A percentile compares a stretch with the other conserved stretches of the same genome.
These are phyloP conservation scores for Cryptus viduatorius DNA, from an alignment of 2,888 invertebrate species.

Conservation along the genomic window DNA sequence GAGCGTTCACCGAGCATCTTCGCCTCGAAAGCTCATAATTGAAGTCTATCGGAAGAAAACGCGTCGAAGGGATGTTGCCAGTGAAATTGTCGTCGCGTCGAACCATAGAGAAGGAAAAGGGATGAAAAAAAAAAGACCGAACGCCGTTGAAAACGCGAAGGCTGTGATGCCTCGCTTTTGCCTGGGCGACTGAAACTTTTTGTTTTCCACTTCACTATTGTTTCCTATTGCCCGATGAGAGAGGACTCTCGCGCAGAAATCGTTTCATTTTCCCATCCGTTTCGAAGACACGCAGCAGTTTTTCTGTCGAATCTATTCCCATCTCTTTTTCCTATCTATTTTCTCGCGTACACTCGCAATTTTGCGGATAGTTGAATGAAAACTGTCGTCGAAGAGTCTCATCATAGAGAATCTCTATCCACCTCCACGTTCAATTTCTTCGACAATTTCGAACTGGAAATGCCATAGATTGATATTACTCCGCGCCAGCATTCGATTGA, in stretches of 20 bases:
- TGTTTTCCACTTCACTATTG: conserved; percentile 83
- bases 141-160: conserved; percentile 52
- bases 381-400: conserved; percentile 71
- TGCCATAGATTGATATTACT: conserved; percentile 67
- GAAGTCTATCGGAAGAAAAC: conserved; percentile 82
- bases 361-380: conserved; percentile 67
- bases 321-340: conserved; percentile 35
- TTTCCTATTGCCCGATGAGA: conserved; percentile 78
- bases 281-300: background rate
- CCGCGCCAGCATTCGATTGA: conserved; percentile 64
- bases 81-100: conserved; percentile 45
- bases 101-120: conserved; percentile 45
- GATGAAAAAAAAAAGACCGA: conserved; percentile 59
- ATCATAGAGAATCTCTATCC: conserved; percentile 71
- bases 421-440: conserved; percentile 80
- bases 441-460: conserved; percentile 67
- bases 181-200: conserved; percentile 78
- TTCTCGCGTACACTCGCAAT: conserved; percentile 51
- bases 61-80: conserved; percentile 73
- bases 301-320: conserved; percentile 36
- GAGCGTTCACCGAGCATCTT: conserved; percentile 24
- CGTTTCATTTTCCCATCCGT: conserved; percentile 63
- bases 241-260: conserved; percentile 68
- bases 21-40: conserved; percentile 80
- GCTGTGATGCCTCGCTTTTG: conserved; percentile 30